Base-by-base conservation (phyloP, 2,113 vertebrate genomes). In the Chloroceryle aenea region DNA sequence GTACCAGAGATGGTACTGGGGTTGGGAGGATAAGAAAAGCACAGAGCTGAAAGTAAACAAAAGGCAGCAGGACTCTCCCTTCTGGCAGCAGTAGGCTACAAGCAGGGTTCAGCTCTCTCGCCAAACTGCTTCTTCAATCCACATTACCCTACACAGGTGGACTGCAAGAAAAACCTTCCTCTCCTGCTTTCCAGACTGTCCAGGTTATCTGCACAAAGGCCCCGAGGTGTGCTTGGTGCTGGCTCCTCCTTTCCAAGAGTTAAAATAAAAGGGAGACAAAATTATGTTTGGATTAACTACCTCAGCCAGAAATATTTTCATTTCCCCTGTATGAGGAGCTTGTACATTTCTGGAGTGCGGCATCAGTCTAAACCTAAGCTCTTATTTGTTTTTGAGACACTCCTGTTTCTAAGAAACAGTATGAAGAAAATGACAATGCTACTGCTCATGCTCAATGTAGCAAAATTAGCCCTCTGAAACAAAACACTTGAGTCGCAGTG, bases 381-480 rank as follows among this genome's bases (percentile, higher is more conserved):
- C 81, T 83, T 55, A 63, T 1, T 64, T 72, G 56, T 62, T 81
- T 92, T 88, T 81, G 61, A 95, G 83, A 95, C 64, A 53, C 56
- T 95, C 56, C 40, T 53, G 76, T 89, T 85, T 84, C 88, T 68
- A 93, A 76, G 79, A 93, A 90, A 93, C 93, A 78, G 18, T 63
- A 62, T 21, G 36, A 85, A 92, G 81, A 94, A 92, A 71, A 79
- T 19, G 43, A 72, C 77, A 94, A 32, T 36, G 66, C 42, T 50
- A 45, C 77, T 85, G 32, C 82, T 90, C 73, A 85, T 43, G 36
- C 12, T 80, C 55, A 62, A 6, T 36, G 52, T 42, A 79, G 42
- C 68, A 89, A 91, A 90, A 95, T 79, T 21, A 87, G 68, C 56
- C 61, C 29, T 84, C 77, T 61, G 43, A 96, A 89, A 85, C 64